Base-by-base conservation (phyloP, 2,888 invertebrate genomes). In the Allolobophora icterica region DNA sequence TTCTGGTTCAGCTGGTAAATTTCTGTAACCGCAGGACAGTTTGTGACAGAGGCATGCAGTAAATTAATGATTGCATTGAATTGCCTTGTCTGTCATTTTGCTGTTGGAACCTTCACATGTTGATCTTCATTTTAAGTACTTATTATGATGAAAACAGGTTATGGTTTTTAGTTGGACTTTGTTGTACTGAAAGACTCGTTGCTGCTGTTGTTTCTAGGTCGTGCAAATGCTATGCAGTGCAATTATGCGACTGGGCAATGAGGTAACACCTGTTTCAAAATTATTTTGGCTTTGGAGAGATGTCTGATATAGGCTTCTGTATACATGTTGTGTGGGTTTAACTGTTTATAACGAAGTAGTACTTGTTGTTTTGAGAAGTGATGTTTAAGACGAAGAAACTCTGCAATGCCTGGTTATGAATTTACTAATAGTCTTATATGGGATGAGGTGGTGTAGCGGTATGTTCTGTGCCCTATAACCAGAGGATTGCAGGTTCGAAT, bases 151-250 rank as follows among this genome's bases (percentile, higher is more conserved):
- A 71, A n/a, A 8, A 71, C 30, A n/a, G 71, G 21, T 52, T 52
- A 52, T 52, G 24, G 17, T 71, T 71, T 11, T 8, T n/a, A n/a
- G 71, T 30, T n/a, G 38, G 38, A 38, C 52, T 52, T 19, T 19
- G 19, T 52, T 52, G 52, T 52, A 52, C 24, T 15, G 19, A 52
- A 17, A 42, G 52, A 52, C 52, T 24, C 2, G 71, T 17, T 8
- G 15, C 71, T 71, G 71, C n/a, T 71, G 30, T 71, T 71, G 6
- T 19, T 92, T 94, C 90, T 94, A 95, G 95, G 97, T 99, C 90
- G 97, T 98, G 91, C 97, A 97, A 93, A 98, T 98, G 97, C 97
- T 98, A 93, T 98, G 98, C 94, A 97, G 97, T 94, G 97, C 98
- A 1, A 98, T 98, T 93, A 97, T 97, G 91, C 97, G 98, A 94